These are phyloP conservation scores for Patella vulgata DNA, from an alignment of 1,140 invertebrate species.

Conservation along the genomic window DNA sequence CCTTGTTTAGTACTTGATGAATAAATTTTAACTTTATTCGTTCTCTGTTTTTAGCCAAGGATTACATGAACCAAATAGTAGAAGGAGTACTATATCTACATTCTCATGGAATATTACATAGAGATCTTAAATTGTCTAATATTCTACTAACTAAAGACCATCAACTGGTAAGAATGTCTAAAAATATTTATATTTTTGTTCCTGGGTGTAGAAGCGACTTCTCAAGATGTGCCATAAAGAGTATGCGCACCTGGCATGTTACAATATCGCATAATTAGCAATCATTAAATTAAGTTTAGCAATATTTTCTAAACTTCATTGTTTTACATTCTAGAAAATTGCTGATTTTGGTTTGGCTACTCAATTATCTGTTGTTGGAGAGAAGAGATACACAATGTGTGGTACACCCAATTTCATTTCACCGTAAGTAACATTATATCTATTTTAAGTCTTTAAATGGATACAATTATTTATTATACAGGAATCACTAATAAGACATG, in stretches of 20 bases:
- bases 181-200: too few relatives aligned
- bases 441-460: too few relatives aligned
- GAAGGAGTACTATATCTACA: constrained; percentile 92
- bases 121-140: constrained; percentile 92
- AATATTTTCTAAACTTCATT: too few relatives aligned
- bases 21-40: too few relatives aligned
- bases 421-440: constrained; percentile 69
- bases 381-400: constrained; percentile 96
- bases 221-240: background rate
- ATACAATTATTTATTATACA: too few relatives aligned
- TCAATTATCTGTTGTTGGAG: constrained; percentile 82
- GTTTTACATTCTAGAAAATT: constrained; percentile 78
- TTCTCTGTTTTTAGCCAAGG: constrained; percentile 71
- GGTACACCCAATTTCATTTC: constrained; percentile 98
- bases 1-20: too few relatives aligned
- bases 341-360: constrained; percentile 96
- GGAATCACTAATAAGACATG: too few relatives aligned
- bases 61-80: constrained; percentile 87
- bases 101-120: constrained; percentile 75
- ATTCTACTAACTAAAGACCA: constrained; percentile 86
- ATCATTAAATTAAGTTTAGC: too few relatives aligned
- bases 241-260: too few relatives aligned
- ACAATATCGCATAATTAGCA: too few relatives aligned
- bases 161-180: constrained; percentile 76
- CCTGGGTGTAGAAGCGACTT: too few relatives aligned